A percentile compares a stretch with the other conserved stretches of the same genome.
Evolutionary conservation across 2,797 vertebrate species (phyloP).

Genomic region (Diceros bicornis): DNA sequence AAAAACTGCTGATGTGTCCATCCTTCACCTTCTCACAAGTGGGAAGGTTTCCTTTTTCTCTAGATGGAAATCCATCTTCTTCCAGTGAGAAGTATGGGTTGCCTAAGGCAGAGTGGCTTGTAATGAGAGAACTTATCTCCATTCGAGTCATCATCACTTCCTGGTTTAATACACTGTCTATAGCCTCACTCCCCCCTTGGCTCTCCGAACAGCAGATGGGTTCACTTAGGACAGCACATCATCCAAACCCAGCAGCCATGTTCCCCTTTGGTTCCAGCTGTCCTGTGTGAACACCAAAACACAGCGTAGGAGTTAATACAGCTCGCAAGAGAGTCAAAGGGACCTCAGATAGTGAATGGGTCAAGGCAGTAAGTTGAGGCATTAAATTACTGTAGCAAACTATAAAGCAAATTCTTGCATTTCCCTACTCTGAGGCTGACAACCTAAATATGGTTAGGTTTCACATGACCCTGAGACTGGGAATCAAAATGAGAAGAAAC

Average conservation of each 20-base stretch:
- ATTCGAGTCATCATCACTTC: neutral
- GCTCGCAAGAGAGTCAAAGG: neutral
- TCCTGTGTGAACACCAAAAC: neutral
- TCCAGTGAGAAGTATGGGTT: neutral
- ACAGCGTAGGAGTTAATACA: accelerated
- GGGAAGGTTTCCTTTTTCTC: neutral
- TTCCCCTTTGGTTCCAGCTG: neutral
- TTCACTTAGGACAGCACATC: neutral
- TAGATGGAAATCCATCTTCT: neutral
- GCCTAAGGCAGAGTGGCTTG: neutral
- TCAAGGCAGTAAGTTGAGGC: neutral
- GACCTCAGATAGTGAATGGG: neutral
- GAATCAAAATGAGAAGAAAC: slow-evolving; percentile 66
- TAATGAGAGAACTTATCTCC: neutral
- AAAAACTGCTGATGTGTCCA: neutral
- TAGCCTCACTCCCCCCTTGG: neutral
- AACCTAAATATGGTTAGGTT: neutral
- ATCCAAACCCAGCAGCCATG: neutral
- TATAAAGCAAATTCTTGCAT: neutral
- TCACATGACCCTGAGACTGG: neutral
- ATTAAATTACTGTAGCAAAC: neutral
- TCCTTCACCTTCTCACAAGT: neutral
- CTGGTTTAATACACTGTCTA: neutral
- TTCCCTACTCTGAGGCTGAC: neutral
- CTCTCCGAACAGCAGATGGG: neutral